Percentiles rank a stretch among this genome's conserved stretches.
These are phyloP conservation scores for Ophonus ardosiacus DNA, from an alignment of 2,888 invertebrate species.

Conservation along the genomic window DNA sequence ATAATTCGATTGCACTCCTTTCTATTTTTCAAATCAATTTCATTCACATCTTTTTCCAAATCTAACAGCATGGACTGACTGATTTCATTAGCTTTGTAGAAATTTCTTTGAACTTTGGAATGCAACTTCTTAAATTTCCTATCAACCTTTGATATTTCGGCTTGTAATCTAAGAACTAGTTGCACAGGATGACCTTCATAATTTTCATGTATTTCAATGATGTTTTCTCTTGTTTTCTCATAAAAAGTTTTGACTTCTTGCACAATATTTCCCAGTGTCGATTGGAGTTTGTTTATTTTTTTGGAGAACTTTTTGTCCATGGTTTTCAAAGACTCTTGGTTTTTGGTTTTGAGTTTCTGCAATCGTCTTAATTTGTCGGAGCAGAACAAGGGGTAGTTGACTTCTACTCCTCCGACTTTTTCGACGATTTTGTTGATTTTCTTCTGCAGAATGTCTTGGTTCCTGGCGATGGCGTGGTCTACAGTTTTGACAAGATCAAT, in stretches of 20 bases:
- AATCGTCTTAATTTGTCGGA: background rate
- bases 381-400: background rate
- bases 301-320: slow-evolving; percentile 16
- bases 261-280: background rate
- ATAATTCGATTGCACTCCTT: slow-evolving; percentile 23
- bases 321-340: background rate
- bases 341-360: background rate
- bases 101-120: background rate
- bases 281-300: background rate
- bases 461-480: background rate
- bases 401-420: background rate
- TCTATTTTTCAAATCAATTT: slow-evolving; percentile 22
- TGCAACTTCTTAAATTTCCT: background rate
- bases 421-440: background rate
- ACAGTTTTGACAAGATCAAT: slow-evolving; percentile 5
- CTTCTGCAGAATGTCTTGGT: background rate
- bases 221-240: background rate
- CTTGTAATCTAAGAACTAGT: background rate
- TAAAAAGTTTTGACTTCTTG: background rate
- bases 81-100: background rate
- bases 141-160: slow-evolving; percentile 1
- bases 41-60: slow-evolving; percentile 11
- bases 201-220: background rate
- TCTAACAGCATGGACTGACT: slow-evolving; percentile 5
- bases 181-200: background rate